Conservation (phyloP, 1,140 invertebrate species). For the Heliconius himera region DNA sequence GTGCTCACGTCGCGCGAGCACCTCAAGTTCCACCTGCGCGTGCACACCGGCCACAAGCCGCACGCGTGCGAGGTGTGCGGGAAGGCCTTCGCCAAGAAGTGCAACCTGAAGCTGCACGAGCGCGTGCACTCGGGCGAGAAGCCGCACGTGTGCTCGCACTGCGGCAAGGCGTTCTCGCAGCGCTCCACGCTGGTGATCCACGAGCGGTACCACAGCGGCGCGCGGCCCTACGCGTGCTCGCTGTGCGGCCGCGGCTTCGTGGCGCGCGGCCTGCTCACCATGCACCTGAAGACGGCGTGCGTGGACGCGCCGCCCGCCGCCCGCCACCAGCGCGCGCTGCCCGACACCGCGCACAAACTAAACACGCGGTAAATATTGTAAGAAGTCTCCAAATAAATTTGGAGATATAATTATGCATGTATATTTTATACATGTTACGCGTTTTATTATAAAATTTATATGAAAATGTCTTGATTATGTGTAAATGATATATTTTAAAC, state of each 20-base stretch:
- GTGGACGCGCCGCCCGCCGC: slow-evolving; percentile 45
- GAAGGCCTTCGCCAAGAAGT: slow-evolving; percentile 85
- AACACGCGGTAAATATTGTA: no score
- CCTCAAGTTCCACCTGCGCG: slow-evolving; percentile 86
- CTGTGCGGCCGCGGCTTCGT: slow-evolving; percentile 86
- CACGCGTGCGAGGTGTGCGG: slow-evolving; percentile 85
- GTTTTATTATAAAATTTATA: no score
- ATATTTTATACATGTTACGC: no score
- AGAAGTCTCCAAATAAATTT: no score
- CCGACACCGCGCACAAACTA: not conserved
- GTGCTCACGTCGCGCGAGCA: slow-evolving; percentile 87
- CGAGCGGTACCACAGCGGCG: slow-evolving; percentile 89
- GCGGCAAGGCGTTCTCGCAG: slow-evolving; percentile 90
- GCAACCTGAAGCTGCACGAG: slow-evolving; percentile 84
- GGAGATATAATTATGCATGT: no score
- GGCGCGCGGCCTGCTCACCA: slow-evolving; percentile 84
- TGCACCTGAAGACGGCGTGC: slow-evolving; percentile 82
- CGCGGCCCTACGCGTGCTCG: slow-evolving; percentile 88
- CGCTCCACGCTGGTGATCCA: slow-evolving; percentile 89
- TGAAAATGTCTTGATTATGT: no score
- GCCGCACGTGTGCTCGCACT: slow-evolving; percentile 85
- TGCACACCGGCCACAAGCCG: slow-evolving; percentile 89
- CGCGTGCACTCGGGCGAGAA: slow-evolving; percentile 85
- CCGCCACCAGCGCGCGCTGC: slow-evolving; percentile 3
- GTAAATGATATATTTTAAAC: no score